Evolutionary conservation across 2,113 vertebrate species (phyloP).

Genomic region (Mesitornis unicolor): DNA sequence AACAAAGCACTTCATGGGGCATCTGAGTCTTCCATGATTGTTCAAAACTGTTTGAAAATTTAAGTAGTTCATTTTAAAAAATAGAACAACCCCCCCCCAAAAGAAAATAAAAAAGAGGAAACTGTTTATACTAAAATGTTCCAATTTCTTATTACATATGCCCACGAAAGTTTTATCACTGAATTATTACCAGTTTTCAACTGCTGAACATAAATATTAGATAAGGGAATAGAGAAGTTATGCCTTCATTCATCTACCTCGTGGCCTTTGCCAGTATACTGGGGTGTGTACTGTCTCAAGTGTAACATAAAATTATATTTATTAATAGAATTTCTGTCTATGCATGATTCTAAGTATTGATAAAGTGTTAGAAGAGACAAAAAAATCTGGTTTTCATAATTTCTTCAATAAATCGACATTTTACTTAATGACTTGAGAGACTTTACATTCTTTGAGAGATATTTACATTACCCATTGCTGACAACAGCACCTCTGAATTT

Average conservation of each 20-base stretch:
- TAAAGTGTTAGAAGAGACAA: background rate
- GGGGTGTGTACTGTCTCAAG: background rate
- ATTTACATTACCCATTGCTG: background rate
- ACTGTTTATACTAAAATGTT: background rate
- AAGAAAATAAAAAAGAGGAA: background rate
- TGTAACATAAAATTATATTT: background rate
- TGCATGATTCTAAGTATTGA: background rate
- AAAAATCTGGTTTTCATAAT: fast-evolving
- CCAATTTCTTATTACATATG: background rate
- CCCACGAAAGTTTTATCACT: background rate
- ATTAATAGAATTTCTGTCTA: background rate
- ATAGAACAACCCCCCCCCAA: no score
- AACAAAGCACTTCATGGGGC: background rate
- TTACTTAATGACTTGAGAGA: background rate
- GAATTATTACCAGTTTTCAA: background rate
- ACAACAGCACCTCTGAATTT: background rate
- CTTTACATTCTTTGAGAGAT: background rate
- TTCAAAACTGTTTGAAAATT: background rate
- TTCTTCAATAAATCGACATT: background rate
- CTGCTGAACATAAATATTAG: background rate
- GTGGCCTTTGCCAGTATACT: background rate
- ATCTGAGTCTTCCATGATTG: background rate
- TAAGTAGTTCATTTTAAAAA: background rate
- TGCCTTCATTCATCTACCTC: background rate
- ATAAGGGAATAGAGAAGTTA: background rate